Conservation (phyloP, 1,140 invertebrate genomes). For the Calycopis cecrops region DNA sequence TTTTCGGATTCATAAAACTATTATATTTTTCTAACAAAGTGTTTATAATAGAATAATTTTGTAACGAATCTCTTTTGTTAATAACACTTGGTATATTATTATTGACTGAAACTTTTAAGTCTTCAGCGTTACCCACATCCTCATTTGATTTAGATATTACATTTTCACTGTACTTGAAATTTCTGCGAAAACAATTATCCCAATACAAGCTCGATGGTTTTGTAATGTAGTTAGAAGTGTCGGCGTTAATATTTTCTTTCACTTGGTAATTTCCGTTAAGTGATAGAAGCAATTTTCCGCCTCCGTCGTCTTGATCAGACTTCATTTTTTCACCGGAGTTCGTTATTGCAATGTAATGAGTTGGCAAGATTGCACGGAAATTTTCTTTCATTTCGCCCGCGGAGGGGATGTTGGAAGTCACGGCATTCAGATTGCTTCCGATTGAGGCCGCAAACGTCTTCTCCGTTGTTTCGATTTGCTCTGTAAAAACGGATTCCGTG, state of each 20-base stretch:
- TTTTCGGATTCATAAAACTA: slow-evolving; percentile 32
- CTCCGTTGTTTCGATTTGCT: slow-evolving; percentile 55
- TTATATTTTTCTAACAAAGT: slow-evolving; percentile 54
- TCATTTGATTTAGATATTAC: slow-evolving; percentile 12
- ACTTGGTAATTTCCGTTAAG: slow-evolving; percentile 28
- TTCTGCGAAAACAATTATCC: slow-evolving; percentile 56
- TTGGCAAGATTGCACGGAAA: slow-evolving; percentile 58
- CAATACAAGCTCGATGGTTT: slow-evolving; percentile 43
- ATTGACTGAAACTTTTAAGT: background rate
- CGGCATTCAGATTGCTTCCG: slow-evolving; percentile 64
- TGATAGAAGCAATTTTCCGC: slow-evolving; percentile 38
- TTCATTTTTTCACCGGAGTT: slow-evolving; percentile 42
- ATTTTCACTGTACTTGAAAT: slow-evolving; percentile 27
- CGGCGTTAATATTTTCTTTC: slow-evolving; percentile 23
- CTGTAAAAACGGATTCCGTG: slow-evolving; percentile 44
- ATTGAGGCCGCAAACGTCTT: slow-evolving; percentile 41
- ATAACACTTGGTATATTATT: slow-evolving; percentile 1
- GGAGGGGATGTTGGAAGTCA: slow-evolving; percentile 32
- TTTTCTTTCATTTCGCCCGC: slow-evolving; percentile 45
- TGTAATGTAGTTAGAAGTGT: slow-evolving; percentile 27
- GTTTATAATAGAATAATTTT: slow-evolving; percentile 23
- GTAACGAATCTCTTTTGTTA: background rate
- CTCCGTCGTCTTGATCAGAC: slow-evolving; percentile 35
- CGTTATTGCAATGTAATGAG: slow-evolving; percentile 46
- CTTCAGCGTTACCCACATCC: slow-evolving; percentile 15